Evolutionary conservation across 2,797 vertebrate species (phyloP), one percentile per base, ranked within the genome.

Genomic region (Sebastes trivittatus): DNA sequence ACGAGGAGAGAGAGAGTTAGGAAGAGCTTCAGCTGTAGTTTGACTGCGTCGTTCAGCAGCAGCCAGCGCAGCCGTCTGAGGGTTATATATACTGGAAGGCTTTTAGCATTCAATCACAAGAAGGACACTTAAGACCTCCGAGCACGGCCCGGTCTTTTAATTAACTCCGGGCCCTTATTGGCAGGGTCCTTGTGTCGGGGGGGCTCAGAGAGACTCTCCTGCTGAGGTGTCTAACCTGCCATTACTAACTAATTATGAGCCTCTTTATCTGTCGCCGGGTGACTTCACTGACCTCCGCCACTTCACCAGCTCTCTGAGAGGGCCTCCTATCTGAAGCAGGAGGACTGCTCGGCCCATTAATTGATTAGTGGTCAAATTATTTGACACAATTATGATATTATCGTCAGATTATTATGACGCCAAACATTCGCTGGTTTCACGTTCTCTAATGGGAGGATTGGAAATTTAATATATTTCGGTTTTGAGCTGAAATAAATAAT

Each of bases 201-300:
- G 46, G 65, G 25, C 78, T 82, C 38, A 22, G 71, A 32, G 49
- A 42, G 49, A 68, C 60, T 75, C 77, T 84, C 74, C 85, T 55
- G 65, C 77, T 63, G 82, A 87, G 81, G 78, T 66, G 86, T 84
- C 86, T 77, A 77, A 84, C 80, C 80, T 73, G 71, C 68, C 75
- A 71, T 90, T 78, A 76, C 81, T 56, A 27, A 73, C 84, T 91
- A 80, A 92, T 91, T 81, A 91, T 81, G 84, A 90, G 46, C 75
- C 78, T 81, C 83, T 82, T 93, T 90, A 87, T 93, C 92, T 84
- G 13, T 81, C 76, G 49, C 49, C 20, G 52, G 56, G 42, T 61
- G 82, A 71, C 80, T 82, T 66, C 32, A 25, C 74, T 65, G 75
- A 87, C 82, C 82, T 38, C 67, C 46, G 36, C 67, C 82, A 61